These are phyloP conservation scores for Apodemus speciosus DNA, from an alignment of 2,113 vertebrate species.

Conservation along the genomic window DNA sequence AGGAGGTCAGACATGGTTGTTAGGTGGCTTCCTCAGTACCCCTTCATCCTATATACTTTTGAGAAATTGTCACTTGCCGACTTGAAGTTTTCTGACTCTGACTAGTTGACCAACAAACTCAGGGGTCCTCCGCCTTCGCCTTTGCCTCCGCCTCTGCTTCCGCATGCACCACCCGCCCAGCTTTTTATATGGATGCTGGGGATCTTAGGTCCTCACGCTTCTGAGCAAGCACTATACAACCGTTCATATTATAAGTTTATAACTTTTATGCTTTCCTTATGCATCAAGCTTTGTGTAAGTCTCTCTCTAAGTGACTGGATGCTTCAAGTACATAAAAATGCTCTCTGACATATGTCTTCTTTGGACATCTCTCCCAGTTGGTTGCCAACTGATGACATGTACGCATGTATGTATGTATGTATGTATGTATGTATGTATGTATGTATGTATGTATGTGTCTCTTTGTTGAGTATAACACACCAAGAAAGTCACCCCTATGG, in stretches of 20 bases:
- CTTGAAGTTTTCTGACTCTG: neutral
- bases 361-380: neutral
- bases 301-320: neutral
- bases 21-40: neutral
- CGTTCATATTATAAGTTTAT: neutral
- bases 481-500: too few species aligned
- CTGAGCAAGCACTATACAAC: neutral
- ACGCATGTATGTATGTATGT: neutral
- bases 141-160: too few species aligned
- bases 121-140: neutral
- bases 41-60: neutral
- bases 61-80: too few species aligned
- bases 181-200: neutral
- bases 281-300: neutral
- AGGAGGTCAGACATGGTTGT: too few species aligned
- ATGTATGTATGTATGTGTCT: neutral
- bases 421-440: neutral
- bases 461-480: neutral
- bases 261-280: neutral
- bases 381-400: neutral
- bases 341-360: neutral
- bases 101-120: neutral
- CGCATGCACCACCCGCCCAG: neutral
- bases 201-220: neutral
- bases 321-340: neutral